Evolutionary conservation across 2,888 invertebrate genomes (phyloP).

Genomic region (Chydorus sphaericus): DNA sequence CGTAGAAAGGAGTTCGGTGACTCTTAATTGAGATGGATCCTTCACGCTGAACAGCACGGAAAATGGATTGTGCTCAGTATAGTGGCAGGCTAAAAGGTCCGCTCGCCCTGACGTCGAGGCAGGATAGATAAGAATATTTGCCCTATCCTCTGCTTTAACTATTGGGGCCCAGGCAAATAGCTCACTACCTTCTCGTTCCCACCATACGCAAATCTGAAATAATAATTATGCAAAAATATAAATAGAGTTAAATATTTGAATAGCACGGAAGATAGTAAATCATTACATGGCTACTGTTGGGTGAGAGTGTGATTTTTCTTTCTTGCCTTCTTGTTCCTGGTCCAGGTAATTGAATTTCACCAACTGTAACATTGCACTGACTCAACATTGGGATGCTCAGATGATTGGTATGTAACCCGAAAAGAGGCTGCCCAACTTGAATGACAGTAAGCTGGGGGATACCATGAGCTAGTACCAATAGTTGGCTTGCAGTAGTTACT

Average conservation of each 20-base stretch:
- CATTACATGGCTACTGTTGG: constrained; percentile 36
- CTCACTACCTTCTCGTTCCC: constrained; percentile 64
- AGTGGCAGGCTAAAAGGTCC: constrained; percentile 60
- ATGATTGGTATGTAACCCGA: too few relatives aligned
- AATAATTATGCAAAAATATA: not conserved
- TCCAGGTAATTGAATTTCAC: constrained; percentile 40
- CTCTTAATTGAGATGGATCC: not conserved
- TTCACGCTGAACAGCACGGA: constrained; percentile 44
- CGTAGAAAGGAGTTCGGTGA: constrained; percentile 5
- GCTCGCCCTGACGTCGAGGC: constrained; percentile 29
- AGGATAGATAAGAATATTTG: constrained; percentile 66
- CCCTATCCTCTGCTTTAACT: constrained; percentile 65
- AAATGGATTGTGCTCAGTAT: constrained; percentile 78
- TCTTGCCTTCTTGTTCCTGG: constrained; percentile 40
- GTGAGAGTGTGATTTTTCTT: constrained; percentile 37
- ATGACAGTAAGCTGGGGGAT: constrained; percentile 53
- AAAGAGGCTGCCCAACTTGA: constrained; percentile 44
- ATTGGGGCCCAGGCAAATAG: constrained; percentile 88
- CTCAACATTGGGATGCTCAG: constrained; percentile 43
- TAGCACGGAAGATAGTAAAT: constrained; percentile 9
- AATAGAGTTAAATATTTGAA: not conserved
- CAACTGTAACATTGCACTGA: constrained; percentile 50
- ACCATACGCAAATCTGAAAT: constrained; percentile 58
- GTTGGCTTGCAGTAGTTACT: constrained; percentile 50
- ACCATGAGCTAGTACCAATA: constrained; percentile 51